phyloP scores from a whole-genome alignment of 1,140 invertebrate genomes.

The Ips typographus region DNA sequence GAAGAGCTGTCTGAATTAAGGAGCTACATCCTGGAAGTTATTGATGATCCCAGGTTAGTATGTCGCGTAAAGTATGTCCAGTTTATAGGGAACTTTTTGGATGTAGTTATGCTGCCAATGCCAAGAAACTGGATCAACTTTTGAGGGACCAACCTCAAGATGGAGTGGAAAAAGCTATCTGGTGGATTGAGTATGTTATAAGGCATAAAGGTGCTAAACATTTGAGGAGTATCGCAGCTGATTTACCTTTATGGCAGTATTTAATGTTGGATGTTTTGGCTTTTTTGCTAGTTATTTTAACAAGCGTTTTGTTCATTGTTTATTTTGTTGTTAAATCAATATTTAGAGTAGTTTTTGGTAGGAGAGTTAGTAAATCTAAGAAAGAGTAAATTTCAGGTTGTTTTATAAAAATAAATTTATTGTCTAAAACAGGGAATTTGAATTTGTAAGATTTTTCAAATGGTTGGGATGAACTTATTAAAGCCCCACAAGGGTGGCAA shows the following conservation, averaged over 20 bases:
- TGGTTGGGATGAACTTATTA: too few species aligned
- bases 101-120: slow-evolving; percentile 49
- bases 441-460: too few species aligned
- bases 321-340: background rate
- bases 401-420: too few species aligned
- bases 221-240: slow-evolving; percentile 48
- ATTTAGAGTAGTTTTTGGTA: too few species aligned
- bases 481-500: too few species aligned
- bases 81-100: background rate
- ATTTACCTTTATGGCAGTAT: slow-evolving; percentile 49
- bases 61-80: background rate
- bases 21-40: slow-evolving; percentile 31
- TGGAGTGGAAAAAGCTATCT: slow-evolving; percentile 53
- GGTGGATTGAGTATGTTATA: slow-evolving; percentile 61
- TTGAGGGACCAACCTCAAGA: slow-evolving; percentile 53
- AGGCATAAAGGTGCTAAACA: slow-evolving; percentile 56
- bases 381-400: too few species aligned
- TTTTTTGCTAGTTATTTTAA: slow-evolving; percentile 7
- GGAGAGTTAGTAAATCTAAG: too few species aligned
- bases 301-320: background rate
- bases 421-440: too few species aligned
- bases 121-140: slow-evolving; percentile 43
- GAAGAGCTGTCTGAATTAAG: slow-evolving; percentile 29
- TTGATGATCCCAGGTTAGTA: slow-evolving; percentile 31
- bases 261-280: slow-evolving; percentile 41